Base-by-base conservation (phyloP, 2,888 invertebrate genomes). In the Harpalus rufipes region DNA sequence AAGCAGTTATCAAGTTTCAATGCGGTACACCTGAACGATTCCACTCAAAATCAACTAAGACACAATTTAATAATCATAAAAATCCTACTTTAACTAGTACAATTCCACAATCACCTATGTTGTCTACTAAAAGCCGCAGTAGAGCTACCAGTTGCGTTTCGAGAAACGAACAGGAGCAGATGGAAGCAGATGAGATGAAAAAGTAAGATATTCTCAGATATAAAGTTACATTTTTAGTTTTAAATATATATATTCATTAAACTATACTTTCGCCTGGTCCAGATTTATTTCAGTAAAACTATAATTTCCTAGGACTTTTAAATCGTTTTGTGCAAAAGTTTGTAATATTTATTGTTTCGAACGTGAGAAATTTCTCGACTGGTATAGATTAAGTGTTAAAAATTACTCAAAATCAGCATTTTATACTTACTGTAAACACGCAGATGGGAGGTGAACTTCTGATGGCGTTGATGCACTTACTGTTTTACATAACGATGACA, bases 171-270 rank as follows among this genome's bases (percentile, higher is more conserved):
- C 91, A 92, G 76, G 95, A 96, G 88, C 91, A 93, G 86, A 88
- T 92, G 87, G 94, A 95, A 89, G 86, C 94, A 0, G 93, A 95
- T 88, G 94, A 95, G 89, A 92, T 94, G 8, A 93, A 92, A 88
- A 94, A 93, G 91, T 93, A 89, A 88, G 81, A 51, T 18, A 78
- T 41, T 41, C 85, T 81, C 12, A 21, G 21, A 83, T 6, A 32
- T 32, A 32, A 32, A 32, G 5, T 32, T 5, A 32, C 32, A 32
- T 32, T n/a, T n/a, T n/a, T 32, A 32, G 32, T 32, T 32, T 32
- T 4, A 32, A 32, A 32, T n/a, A 32, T 32, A 32, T 32, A 4
- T 5, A 32, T 32, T 32, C 32, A 32, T 21, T 21, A 21, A 21
- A 21, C 21, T 1, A 3, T 21, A 21, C 3, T 21, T 21, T 21